Evolutionary conservation across 2,113 vertebrate genomes (phyloP).

Genomic region (Stomatorhinus ivindoensis): DNA sequence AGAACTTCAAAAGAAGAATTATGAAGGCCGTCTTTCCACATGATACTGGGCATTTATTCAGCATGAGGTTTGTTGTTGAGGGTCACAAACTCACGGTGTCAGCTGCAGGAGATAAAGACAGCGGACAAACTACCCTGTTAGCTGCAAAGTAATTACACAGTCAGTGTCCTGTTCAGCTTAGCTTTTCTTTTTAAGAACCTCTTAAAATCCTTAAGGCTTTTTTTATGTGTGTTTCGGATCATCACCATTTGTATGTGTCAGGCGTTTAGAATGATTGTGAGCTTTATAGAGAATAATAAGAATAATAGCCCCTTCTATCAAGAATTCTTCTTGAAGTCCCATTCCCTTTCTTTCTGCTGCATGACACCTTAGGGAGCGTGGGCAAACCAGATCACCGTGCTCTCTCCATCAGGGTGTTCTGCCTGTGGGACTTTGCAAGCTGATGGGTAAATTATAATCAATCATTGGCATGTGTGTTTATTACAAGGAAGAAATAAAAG

Average conservation of each 20-base stretch:
- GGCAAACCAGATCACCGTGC: no score
- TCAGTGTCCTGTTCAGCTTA: background rate
- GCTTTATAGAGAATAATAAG: background rate
- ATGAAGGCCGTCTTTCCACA: background rate
- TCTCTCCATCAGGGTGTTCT: background rate
- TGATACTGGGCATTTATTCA: background rate
- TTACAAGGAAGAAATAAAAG: background rate
- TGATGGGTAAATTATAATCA: background rate
- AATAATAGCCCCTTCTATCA: background rate
- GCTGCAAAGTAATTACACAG: constrained; percentile 8
- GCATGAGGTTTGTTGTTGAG: background rate
- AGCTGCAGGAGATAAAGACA: background rate
- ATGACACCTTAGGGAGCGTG: background rate
- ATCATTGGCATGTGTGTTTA: background rate
- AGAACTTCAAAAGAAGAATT: background rate
- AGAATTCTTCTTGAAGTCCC: background rate
- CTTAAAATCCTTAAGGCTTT: constrained; percentile 8
- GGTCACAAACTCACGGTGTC: background rate
- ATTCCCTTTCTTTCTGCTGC: background rate
- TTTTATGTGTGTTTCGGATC: background rate
- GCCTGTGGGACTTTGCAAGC: background rate
- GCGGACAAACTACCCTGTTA: background rate
- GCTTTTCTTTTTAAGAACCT: background rate
- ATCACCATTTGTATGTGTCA: background rate
- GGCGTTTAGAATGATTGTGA: background rate